Conservation (phyloP, 2,888 invertebrate species). For the Gryllus longicercus region DNA sequence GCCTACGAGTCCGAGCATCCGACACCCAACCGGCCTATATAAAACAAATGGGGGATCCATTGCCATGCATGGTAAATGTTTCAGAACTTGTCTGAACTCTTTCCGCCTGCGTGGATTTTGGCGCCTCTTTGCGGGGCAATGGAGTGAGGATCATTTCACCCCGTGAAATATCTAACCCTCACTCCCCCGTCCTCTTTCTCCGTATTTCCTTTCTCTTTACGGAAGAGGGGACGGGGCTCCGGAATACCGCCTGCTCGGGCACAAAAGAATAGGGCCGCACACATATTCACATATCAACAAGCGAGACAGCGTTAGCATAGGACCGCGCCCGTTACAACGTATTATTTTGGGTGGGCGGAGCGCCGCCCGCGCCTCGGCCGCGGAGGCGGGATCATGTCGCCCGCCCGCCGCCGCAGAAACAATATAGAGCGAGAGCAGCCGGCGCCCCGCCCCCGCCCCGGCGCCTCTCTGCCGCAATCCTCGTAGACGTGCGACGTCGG, state of each 20-base stretch:
- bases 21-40: conserved; percentile 31
- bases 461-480: not conserved
- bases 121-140: conserved; percentile 37
- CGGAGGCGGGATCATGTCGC: not conserved
- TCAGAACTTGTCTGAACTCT: conserved; percentile 34
- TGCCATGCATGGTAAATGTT: conserved; percentile 36
- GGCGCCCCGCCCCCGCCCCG: not conserved
- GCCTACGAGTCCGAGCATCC: conserved; percentile 26
- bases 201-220: not conserved
- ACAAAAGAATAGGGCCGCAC: not conserved
- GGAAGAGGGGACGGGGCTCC: not conserved
- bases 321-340: not conserved
- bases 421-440: not conserved
- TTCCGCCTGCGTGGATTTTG: conserved; percentile 35
- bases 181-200: not conserved
- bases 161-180: not conserved
- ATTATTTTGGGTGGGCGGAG: not conserved
- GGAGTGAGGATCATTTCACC: conserved; percentile 36
- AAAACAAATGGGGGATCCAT: conserved; percentile 33
- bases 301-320: conserved; percentile 17
- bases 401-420: not conserved
- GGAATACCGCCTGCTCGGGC: not conserved
- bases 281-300: conserved; percentile 5
- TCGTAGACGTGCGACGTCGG: conserved; percentile 8
- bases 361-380: not conserved